Evolutionary conservation across 2,797 vertebrate species (phyloP).

Genomic region (Ptychadena robeensis): DNA sequence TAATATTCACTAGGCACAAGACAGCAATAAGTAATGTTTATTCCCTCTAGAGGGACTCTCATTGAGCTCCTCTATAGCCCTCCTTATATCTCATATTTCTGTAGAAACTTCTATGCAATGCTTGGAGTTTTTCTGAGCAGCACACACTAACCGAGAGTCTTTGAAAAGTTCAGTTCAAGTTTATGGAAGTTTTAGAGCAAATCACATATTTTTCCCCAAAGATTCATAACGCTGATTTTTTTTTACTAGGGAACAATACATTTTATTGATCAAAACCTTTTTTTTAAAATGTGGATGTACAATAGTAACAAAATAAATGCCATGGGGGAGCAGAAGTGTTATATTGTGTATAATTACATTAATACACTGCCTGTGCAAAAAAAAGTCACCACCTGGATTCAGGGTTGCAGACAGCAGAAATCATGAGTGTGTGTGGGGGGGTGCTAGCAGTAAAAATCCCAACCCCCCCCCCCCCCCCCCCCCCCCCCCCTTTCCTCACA

Average conservation of each 20-base stretch:
- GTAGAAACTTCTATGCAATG: slow-evolving; percentile 17
- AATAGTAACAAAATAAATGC: no score
- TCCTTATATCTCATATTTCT: slow-evolving; percentile 20
- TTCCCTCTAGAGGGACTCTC: slow-evolving; percentile 15
- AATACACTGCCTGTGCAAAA: no score
- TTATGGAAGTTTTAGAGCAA: slow-evolving; percentile 12
- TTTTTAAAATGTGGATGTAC: background rate
- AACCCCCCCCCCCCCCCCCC: no score
- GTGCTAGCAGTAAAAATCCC: no score
- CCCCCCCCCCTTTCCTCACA: no score
- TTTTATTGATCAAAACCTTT: background rate
- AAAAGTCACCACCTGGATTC: no score
- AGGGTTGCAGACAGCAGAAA: no score
- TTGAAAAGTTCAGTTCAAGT: slow-evolving; percentile 27
- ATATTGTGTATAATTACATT: no score
- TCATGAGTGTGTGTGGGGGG: no score
- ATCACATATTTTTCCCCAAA: slow-evolving; percentile 1
- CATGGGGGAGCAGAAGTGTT: no score
- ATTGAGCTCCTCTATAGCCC: slow-evolving; percentile 3
- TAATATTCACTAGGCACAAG: slow-evolving; percentile 43
- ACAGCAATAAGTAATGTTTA: slow-evolving; percentile 37
- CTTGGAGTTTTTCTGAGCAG: slow-evolving; percentile 8
- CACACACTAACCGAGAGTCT: slow-evolving; percentile 25
- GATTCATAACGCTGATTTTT: slow-evolving; percentile 4
- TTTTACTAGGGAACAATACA: background rate